Percentiles rank a stretch among this genome's conserved stretches.
Evolutionary conservation across 1,140 invertebrate species (phyloP).

Genomic region (Hermetia illucens): DNA sequence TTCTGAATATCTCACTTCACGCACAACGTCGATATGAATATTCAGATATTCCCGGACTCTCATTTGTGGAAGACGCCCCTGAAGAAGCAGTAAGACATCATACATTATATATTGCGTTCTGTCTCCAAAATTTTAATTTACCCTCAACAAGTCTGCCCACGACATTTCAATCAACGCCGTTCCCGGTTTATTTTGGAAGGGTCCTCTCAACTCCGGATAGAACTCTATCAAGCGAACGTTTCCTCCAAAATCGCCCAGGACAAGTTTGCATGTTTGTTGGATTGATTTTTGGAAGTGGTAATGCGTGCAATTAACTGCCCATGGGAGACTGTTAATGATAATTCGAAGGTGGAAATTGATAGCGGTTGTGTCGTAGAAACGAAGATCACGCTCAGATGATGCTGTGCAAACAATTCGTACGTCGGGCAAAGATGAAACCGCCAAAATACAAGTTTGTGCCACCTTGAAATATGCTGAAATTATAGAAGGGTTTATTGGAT

Average conservation of each 20-base stretch:
- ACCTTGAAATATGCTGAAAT: conserved; percentile 35
- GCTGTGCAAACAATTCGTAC: conserved; percentile 51
- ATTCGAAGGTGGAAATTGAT: conserved; percentile 50
- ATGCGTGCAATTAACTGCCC: conserved; percentile 36
- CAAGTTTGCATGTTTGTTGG: conserved; percentile 40
- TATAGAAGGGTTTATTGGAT: background rate
- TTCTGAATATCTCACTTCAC: conserved; percentile 45
- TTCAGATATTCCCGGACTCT: conserved; percentile 35
- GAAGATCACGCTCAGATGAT: conserved; percentile 48
- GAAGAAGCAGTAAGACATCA: background rate
- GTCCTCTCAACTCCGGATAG: conserved; percentile 39
- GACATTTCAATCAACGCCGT: conserved; percentile 38
- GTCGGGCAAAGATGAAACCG: conserved; percentile 50
- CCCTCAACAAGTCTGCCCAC: conserved; percentile 39
- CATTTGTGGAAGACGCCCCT: conserved; percentile 30
- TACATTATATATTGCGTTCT: background rate
- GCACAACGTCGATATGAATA: conserved; percentile 45
- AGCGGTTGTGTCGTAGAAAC: conserved; percentile 56
- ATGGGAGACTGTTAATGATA: conserved; percentile 38
- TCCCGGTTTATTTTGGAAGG: conserved; percentile 46
- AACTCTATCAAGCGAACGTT: conserved; percentile 46
- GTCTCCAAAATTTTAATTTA: conserved; percentile 8
- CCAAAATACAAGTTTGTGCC: conserved; percentile 45
- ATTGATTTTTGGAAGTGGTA: conserved; percentile 43
- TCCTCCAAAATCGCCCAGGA: conserved; percentile 51